phyloP scores from a whole-genome alignment of 1,140 invertebrate genomes.

The Geopemphigus sp. region DNA sequence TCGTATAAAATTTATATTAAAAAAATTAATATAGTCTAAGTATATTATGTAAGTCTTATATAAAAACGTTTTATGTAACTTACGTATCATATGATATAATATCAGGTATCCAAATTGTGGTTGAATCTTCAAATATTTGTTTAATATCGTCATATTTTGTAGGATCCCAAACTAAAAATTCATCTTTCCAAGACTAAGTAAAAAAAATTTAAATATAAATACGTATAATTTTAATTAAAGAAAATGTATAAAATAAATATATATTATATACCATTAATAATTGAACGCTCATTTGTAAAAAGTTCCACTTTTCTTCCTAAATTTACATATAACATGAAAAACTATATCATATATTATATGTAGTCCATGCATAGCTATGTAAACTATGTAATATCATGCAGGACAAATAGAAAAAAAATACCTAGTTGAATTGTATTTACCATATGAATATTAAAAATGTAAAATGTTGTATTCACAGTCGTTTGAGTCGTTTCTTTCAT shows the following conservation, averaged over 20 bases:
- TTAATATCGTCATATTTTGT: constrained; percentile 28
- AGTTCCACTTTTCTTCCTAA: constrained; percentile 26
- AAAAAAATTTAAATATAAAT: neutral
- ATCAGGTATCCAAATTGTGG: constrained; percentile 9
- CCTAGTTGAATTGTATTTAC: neutral
- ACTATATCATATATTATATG: neutral
- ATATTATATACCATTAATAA: constrained; percentile 10
- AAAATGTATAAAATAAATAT: neutral
- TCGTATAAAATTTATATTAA: no score
- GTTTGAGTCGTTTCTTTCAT: constrained; percentile 25
- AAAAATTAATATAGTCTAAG: no score
- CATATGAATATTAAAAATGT: constrained; percentile 5
- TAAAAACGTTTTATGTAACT: neutral
- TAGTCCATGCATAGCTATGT: neutral
- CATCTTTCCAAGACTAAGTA: constrained; percentile 29
- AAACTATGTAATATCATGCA: neutral
- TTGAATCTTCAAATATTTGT: neutral
- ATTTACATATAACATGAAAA: neutral
- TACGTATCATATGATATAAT: constrained; percentile 25
- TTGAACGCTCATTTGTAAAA: constrained; percentile 26
- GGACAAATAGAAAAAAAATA: neutral
- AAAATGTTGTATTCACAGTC: neutral
- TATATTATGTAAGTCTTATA: neutral
- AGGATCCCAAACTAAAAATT: constrained; percentile 38
- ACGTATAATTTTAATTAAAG: neutral